A percentile compares a stretch with the other conserved stretches of the same genome.
These are phyloP conservation scores for Micropterix aruncella DNA, from an alignment of 2,888 invertebrate genomes.

Conservation along the genomic window DNA sequence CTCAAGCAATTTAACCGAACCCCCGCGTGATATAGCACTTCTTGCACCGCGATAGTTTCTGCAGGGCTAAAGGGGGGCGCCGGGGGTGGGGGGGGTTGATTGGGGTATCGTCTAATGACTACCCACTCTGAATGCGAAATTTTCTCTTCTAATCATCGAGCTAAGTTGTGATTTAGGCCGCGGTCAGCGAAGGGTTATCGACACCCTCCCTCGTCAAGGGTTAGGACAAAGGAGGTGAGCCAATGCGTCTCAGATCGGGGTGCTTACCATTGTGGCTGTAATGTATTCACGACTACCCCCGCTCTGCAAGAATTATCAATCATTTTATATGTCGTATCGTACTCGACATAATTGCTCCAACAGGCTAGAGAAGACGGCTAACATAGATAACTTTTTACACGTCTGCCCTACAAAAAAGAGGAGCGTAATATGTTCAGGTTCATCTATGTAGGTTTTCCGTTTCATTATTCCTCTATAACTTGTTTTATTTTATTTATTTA, in stretches of 20 bases:
- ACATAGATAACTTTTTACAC: too few relatives aligned
- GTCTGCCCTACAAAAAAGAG: too few relatives aligned
- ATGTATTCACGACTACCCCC: neutral
- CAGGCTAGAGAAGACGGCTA: too few relatives aligned
- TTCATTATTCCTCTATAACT: too few relatives aligned
- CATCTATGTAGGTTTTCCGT: too few relatives aligned
- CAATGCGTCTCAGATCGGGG: neutral
- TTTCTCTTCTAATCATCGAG: neutral
- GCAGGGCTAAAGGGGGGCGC: too few relatives aligned
- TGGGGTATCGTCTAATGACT: conserved; percentile 15
- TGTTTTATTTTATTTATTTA: too few relatives aligned
- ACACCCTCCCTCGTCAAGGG: neutral
- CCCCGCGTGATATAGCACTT: conserved; percentile 7
- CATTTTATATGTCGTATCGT: too few relatives aligned
- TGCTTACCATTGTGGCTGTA: neutral
- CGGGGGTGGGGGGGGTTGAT: conserved; percentile 12
- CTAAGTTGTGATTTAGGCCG: neutral
- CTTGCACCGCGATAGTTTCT: conserved; percentile 4
- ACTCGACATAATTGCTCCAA: too few relatives aligned
- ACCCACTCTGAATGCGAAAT: conserved; percentile 5
- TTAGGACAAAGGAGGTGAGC: neutral
- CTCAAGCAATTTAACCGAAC: too few relatives aligned
- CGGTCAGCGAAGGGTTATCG: neutral
- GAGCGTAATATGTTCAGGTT: too few relatives aligned
- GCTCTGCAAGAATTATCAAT: neutral